Percentiles rank a stretch among this genome's conserved stretches.
phyloP scores from a whole-genome alignment of 2,113 vertebrate genomes.

The Uropsilus gracilis region DNA sequence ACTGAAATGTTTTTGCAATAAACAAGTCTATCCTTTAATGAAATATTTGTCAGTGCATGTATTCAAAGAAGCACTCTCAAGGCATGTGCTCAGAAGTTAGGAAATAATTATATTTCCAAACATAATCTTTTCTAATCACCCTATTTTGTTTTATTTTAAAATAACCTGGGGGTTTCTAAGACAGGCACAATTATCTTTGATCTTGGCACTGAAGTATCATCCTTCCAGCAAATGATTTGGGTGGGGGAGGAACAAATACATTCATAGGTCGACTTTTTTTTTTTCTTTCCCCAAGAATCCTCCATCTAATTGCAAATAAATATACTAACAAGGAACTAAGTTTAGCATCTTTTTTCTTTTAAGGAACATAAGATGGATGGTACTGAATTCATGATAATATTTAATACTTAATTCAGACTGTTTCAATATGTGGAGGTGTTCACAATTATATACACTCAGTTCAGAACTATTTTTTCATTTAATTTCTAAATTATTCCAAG shows the following conservation, averaged over 20 bases:
- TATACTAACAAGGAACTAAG: constrained; percentile 10
- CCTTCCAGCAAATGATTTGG: constrained; percentile 60
- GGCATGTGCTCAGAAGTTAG: constrained; percentile 73
- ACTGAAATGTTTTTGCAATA: constrained; percentile 62
- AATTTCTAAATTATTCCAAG: neutral
- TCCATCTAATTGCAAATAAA: constrained; percentile 66
- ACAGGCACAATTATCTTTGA: constrained; percentile 73
- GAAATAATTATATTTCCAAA: constrained; percentile 78
- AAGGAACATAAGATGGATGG: neutral
- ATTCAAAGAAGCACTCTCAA: constrained; percentile 57
- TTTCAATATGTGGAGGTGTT: neutral
- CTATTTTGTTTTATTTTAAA: constrained; percentile 77
- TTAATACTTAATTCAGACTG: neutral
- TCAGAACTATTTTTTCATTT: neutral
- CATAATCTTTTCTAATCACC: constrained; percentile 78
- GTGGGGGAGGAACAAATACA: neutral
- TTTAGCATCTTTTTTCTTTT: constrained; percentile 32
- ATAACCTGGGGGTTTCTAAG: constrained; percentile 71
- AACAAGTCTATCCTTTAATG: constrained; percentile 69
- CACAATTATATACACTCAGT: neutral
- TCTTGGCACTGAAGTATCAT: constrained; percentile 61
- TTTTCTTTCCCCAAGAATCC: constrained; percentile 49
- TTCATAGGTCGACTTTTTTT: constrained; percentile 37
- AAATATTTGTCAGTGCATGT: constrained; percentile 45
- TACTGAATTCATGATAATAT: neutral